phyloP scores from a whole-genome alignment of 2,888 invertebrate species.

The Incurvaria masculella region DNA sequence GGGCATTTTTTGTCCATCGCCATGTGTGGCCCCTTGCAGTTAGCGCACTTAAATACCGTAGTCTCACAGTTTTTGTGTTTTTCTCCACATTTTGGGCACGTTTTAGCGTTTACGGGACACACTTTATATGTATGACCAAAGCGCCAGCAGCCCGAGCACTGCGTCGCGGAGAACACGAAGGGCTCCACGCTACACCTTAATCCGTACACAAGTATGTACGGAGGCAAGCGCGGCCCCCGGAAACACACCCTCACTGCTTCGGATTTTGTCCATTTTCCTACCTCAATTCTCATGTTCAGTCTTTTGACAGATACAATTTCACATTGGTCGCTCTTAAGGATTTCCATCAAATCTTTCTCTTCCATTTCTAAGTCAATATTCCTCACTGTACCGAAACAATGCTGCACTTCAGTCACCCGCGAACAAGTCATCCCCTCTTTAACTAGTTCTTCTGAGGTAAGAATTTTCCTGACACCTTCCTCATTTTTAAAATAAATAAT shows the following conservation, averaged over 20 bases:
- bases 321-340: background rate
- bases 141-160: constrained; percentile 15
- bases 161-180: constrained; percentile 1
- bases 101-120: constrained; percentile 9
- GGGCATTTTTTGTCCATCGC: constrained; percentile 12
- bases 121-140: constrained; percentile 2
- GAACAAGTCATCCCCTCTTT: background rate
- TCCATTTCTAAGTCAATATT: background rate
- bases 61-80: constrained; percentile 10
- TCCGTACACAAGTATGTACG: background rate
- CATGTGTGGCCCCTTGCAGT: constrained; percentile 15
- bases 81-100: constrained; percentile 13
- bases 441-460: background rate
- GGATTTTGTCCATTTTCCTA: background rate
- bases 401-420: background rate
- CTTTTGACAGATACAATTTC: background rate
- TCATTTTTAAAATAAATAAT: background rate
- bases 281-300: background rate
- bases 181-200: background rate
- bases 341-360: background rate
- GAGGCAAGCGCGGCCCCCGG: background rate
- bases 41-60: constrained; percentile 12
- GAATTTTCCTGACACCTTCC: background rate
- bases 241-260: background rate
- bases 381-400: background rate